Percentiles rank a stretch among this genome's conserved stretches.
phyloP scores from a whole-genome alignment of 2,113 vertebrate species.

The Lampris megalopsis region DNA sequence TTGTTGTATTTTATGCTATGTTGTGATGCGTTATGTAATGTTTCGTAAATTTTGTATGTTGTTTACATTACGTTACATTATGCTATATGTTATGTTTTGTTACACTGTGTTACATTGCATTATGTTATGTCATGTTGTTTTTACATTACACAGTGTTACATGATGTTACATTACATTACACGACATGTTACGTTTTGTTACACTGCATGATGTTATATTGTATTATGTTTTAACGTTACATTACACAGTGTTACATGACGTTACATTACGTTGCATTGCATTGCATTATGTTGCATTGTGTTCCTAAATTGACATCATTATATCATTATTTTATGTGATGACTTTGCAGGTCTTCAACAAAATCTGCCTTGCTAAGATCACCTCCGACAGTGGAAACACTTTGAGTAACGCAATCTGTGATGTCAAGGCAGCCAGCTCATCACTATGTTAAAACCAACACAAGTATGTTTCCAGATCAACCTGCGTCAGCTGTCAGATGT shows the following conservation, averaged over 20 bases:
- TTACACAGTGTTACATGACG: no score
- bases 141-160: no score
- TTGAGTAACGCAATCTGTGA: conserved; percentile 35
- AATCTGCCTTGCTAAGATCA: background rate
- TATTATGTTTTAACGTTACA: background rate
- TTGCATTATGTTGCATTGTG: background rate
- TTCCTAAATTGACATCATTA: background rate
- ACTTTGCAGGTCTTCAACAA: background rate
- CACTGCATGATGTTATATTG: background rate
- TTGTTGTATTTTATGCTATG: background rate
- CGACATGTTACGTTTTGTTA: background rate
- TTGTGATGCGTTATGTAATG: background rate
- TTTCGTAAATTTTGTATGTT: background rate
- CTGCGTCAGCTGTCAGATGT: conserved; percentile 77
- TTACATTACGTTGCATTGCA: no score
- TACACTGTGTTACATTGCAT: no score
- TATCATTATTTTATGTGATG: background rate
- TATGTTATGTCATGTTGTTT: background rate
- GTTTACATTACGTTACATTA: background rate
- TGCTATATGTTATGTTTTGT: no score
- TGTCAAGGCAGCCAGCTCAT: conserved; percentile 39
- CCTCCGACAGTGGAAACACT: conserved; percentile 49
- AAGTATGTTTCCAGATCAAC: conserved; percentile 50
- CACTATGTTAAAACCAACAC: conserved; percentile 65
- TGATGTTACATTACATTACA: background rate